Conservation (phyloP, 2,113 vertebrate species). For the Cairina moschata region DNA sequence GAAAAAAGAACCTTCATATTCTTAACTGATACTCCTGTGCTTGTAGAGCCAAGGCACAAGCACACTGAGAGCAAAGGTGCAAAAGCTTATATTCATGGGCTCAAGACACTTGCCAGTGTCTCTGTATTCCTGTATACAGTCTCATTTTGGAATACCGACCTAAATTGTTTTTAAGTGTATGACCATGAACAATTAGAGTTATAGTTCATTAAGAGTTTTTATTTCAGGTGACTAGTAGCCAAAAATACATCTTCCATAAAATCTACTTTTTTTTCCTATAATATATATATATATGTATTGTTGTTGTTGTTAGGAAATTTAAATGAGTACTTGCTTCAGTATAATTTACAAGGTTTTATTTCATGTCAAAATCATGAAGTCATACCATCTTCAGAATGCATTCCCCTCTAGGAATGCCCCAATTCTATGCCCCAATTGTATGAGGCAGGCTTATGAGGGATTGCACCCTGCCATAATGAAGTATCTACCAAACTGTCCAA, state of each 20-base stretch:
- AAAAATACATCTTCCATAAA: neutral
- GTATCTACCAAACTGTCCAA: neutral
- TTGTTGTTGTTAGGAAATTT: neutral
- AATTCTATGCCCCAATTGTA: neutral
- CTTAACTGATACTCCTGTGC: neutral
- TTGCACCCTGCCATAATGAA: neutral
- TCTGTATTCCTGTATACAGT: neutral
- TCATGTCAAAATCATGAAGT: neutral
- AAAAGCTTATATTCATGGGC: neutral
- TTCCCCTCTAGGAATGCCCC: neutral
- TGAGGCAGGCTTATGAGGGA: neutral
- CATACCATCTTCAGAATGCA: neutral
- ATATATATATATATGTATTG: neutral
- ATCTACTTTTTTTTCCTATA: neutral
- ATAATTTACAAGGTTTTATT: neutral
- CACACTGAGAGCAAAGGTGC: neutral
- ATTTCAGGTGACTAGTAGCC: neutral
- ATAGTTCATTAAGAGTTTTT: neutral
- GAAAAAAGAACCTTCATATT: neutral
- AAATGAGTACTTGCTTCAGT: neutral
- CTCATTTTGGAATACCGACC: neutral
- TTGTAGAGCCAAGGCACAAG: neutral
- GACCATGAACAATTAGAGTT: neutral
- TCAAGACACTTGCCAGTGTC: neutral
- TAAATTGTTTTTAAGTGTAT: neutral